Evolutionary conservation across 2,113 vertebrate species (phyloP).

Genomic region (Ginglymostoma cirratum): DNA sequence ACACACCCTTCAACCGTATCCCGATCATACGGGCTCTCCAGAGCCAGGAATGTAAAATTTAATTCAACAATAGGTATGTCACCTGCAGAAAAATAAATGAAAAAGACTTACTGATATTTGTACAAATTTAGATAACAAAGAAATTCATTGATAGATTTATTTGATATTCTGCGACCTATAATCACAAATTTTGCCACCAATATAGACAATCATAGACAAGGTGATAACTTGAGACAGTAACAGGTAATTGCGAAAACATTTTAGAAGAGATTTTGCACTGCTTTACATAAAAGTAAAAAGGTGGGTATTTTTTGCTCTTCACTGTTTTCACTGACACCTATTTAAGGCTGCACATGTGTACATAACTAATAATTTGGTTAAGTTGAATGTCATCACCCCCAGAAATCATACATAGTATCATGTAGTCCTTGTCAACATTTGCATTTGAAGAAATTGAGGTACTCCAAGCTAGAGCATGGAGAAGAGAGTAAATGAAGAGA

Average conservation of each 20-base stretch:
- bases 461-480: neutral
- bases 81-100: slow-evolving; percentile 47
- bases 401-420: neutral
- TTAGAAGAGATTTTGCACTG: neutral
- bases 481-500: neutral
- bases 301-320: neutral
- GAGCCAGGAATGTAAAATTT: slow-evolving; percentile 60
- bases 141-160: neutral
- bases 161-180: neutral
- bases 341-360: neutral
- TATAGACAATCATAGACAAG: neutral
- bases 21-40: slow-evolving; percentile 52
- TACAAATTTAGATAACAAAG: neutral
- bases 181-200: neutral
- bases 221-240: neutral
- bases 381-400: neutral
- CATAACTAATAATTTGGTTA: neutral
- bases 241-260: too few species aligned
- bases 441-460: neutral
- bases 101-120: neutral
- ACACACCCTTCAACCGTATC: slow-evolving; percentile 60
- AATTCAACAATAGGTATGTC: slow-evolving; percentile 65
- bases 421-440: neutral
- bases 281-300: neutral
- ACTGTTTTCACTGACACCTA: neutral